Evolutionary conservation across 2,888 invertebrate species (phyloP).

Genomic region (Lepeophtheirus nordmannii): DNA sequence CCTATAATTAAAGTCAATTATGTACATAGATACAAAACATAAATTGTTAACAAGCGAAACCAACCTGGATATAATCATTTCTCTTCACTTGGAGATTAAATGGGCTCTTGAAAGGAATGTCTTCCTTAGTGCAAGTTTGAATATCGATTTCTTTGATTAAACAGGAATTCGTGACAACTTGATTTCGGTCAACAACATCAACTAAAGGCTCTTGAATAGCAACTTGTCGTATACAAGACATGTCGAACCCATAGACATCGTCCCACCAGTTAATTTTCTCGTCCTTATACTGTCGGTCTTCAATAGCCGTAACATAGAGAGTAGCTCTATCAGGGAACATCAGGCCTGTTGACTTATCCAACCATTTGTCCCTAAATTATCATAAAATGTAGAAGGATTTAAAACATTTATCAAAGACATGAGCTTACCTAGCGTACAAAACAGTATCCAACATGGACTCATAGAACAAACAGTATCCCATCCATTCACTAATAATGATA

Average conservation of each 20-base stretch:
- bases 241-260: slow-evolving; percentile 97
- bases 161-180: slow-evolving; percentile 89
- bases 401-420: neutral
- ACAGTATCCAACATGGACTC: slow-evolving; percentile 99
- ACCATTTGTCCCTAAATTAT: slow-evolving; percentile 64
- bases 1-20: slow-evolving; percentile 34
- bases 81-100: slow-evolving; percentile 60
- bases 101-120: slow-evolving; percentile 76
- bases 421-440: slow-evolving; percentile 59
- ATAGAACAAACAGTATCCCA: slow-evolving; percentile 82
- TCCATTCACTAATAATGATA: slow-evolving; percentile 69
- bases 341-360: slow-evolving; percentile 66
- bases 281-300: slow-evolving; percentile 96
- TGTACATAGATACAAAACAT: neutral
- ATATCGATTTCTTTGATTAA: slow-evolving; percentile 93
- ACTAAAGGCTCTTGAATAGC: slow-evolving; percentile 96
- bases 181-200: slow-evolving; percentile 95
- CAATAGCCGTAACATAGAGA: slow-evolving; percentile 64
- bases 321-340: slow-evolving; percentile 85
- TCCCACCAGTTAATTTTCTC: slow-evolving; percentile 99
- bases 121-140: slow-evolving; percentile 88
- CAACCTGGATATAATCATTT: slow-evolving; percentile 79
- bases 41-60: neutral
- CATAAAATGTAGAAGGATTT: neutral
- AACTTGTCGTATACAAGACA: slow-evolving; percentile 94